phyloP scores from a whole-genome alignment of 2,113 vertebrate species.

The Anhinga anhinga region DNA sequence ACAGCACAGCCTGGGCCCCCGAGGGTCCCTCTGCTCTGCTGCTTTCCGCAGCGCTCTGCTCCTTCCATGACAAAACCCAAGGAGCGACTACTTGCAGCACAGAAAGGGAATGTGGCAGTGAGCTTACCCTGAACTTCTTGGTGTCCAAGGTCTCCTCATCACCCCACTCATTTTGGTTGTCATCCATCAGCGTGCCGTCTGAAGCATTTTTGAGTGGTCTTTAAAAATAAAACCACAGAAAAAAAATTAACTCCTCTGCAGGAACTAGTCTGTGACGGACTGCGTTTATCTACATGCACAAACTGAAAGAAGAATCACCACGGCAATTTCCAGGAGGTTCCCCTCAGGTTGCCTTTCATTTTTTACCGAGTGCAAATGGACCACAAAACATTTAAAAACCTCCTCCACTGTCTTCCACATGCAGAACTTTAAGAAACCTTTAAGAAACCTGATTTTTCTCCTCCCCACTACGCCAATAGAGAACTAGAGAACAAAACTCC shows the following conservation, averaged over 20 bases:
- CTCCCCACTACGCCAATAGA: neutral
- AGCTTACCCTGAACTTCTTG: constrained; percentile 91
- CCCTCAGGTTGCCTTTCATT: neutral
- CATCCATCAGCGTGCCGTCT: constrained; percentile 92
- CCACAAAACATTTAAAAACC: neutral
- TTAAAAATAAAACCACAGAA: neutral
- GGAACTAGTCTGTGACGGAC: neutral
- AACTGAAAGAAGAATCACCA: neutral
- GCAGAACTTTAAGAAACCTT: neutral
- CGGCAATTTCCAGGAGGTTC: neutral
- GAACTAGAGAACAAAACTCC: neutral
- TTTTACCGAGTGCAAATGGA: neutral
- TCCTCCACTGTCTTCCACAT: neutral
- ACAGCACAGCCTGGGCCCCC: neutral
- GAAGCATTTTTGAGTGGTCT: constrained; percentile 93
- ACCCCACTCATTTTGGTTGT: constrained; percentile 92
- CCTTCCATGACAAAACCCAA: fast-evolving
- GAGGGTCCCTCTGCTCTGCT: neutral
- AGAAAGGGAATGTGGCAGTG: neutral
- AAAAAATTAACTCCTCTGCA: neutral
- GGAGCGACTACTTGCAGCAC: neutral
- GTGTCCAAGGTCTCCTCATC: constrained; percentile 87
- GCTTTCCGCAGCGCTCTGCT: neutral
- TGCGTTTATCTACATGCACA: neutral
- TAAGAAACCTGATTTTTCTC: neutral